These are phyloP conservation scores for Corydoras maculifer DNA, from an alignment of 2,113 vertebrate species.

Conservation along the genomic window DNA sequence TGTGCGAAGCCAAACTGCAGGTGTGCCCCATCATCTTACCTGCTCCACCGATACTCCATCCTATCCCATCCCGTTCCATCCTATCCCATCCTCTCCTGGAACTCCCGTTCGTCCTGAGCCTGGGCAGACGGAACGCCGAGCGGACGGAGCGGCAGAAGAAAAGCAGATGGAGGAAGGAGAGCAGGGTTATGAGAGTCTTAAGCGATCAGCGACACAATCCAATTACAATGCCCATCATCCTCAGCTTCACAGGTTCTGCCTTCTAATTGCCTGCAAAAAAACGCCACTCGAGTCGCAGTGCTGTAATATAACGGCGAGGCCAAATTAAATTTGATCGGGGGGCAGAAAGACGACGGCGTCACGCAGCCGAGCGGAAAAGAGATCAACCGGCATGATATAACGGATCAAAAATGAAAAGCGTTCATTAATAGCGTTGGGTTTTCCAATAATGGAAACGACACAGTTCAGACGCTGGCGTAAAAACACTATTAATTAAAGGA, in stretches of 20 bases:
- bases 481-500: constrained; percentile 99
- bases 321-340: constrained; percentile 99
- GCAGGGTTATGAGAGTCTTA: constrained; percentile 73
- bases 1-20: too few relatives aligned
- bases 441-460: constrained; percentile 98
- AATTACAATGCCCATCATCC: constrained; percentile 99
- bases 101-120: neutral
- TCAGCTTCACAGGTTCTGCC: constrained; percentile 99
- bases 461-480: constrained; percentile 97
- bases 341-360: constrained; percentile 97
- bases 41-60: too few relatives aligned
- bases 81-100: too few relatives aligned
- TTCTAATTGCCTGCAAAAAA: constrained; percentile 99
- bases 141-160: constrained; percentile 17
- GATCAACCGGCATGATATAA: constrained; percentile 94
- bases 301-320: constrained; percentile 97
- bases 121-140: constrained; percentile 35
- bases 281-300: constrained; percentile 99
- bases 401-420: constrained; percentile 98
- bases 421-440: constrained; percentile 96
- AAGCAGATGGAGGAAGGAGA: constrained; percentile 51
- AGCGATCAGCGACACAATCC: constrained; percentile 98
- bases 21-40: too few relatives aligned
- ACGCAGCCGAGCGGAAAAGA: constrained; percentile 85
- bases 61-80: too few relatives aligned